A percentile compares a stretch with the other conserved stretches of the same genome.
Evolutionary conservation across 2,797 vertebrate species (phyloP).

Genomic region (Nothura maculosa): DNA sequence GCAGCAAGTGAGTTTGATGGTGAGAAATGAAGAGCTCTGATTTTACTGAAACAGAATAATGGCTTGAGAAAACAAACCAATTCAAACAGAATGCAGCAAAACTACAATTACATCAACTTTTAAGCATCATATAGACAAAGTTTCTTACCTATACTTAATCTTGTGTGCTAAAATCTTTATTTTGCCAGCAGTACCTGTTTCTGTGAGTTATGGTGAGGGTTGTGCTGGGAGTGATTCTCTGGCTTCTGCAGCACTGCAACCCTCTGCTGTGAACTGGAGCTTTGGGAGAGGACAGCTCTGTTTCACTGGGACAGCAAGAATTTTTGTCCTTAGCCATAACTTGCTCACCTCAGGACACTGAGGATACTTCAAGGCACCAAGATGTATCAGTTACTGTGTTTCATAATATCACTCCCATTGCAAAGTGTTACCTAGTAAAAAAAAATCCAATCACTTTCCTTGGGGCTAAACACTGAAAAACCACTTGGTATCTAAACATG

Average conservation of each 20-base stretch:
- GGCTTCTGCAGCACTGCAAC: rapidly evolving
- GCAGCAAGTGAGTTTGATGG: neutral
- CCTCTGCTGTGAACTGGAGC: neutral
- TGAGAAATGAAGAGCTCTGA: neutral
- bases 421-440: neutral
- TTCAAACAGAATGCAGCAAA: neutral
- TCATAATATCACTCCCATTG: neutral
- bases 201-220: neutral
- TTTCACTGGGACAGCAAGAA: neutral
- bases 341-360: neutral
- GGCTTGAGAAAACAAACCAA: neutral
- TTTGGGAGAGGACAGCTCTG: neutral
- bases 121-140: neutral
- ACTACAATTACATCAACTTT: neutral
- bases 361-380: neutral
- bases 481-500: neutral
- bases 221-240: neutral
- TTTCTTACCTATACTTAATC: neutral
- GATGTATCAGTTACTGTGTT: neutral
- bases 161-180: neutral
- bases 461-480: neutral
- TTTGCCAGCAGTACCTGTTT: neutral
- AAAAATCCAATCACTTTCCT: neutral
- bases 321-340: rapidly evolving
- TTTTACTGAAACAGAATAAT: neutral